Conservation (phyloP, 2,888 invertebrate species). For the Harpalus rubripes region DNA sequence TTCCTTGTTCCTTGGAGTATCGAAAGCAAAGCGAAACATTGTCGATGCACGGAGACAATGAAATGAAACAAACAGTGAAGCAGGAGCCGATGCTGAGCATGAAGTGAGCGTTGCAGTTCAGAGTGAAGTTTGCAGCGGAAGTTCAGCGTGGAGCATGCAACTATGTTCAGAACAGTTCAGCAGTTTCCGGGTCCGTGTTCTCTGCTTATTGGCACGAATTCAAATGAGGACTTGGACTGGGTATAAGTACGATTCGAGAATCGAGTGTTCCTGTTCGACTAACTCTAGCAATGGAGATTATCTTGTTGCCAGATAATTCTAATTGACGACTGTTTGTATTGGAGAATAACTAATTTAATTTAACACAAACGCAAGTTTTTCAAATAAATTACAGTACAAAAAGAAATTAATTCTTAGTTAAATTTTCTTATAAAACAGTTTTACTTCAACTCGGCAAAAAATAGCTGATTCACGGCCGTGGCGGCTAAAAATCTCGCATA, state of each 20-base stretch:
- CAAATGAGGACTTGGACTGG: conserved; percentile 53
- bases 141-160: conserved; percentile 52
- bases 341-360: background rate
- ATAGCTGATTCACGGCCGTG: no score
- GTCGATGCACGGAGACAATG: conserved; percentile 36
- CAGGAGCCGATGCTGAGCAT: conserved; percentile 8
- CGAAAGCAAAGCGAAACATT: conserved; percentile 47
- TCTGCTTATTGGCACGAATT: conserved; percentile 64
- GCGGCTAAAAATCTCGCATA: no score
- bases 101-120: conserved; percentile 28
- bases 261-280: background rate
- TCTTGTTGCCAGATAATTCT: conserved; percentile 35
- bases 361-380: background rate
- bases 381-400: background rate
- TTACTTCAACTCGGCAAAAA: no score
- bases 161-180: conserved; percentile 62
- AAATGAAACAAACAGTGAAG: conserved; percentile 29
- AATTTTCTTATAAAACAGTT: background rate
- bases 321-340: conserved; percentile 32
- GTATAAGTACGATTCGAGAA: conserved; percentile 18
- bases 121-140: conserved; percentile 64
- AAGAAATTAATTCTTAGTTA: background rate
- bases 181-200: conserved; percentile 48
- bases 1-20: conserved; percentile 43
- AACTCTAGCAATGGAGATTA: conserved; percentile 28